phyloP scores from a whole-genome alignment of 2,797 vertebrate species.

The Aulostomus chinensis region DNA sequence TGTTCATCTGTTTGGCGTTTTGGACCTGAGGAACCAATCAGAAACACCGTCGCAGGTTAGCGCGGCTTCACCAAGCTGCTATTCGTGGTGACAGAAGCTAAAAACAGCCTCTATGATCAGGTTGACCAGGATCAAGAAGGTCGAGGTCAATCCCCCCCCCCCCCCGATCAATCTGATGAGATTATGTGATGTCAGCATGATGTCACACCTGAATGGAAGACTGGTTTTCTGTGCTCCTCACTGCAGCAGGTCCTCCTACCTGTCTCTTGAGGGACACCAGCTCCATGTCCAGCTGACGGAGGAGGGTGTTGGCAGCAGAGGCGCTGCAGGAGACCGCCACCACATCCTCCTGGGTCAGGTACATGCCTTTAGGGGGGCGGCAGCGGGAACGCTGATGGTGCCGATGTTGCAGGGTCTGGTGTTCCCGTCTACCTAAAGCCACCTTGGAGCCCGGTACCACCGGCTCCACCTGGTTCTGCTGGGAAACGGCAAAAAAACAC shows the following conservation, averaged over 20 bases:
- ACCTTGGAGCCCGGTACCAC: constrained; percentile 86
- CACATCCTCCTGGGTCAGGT: constrained; percentile 95
- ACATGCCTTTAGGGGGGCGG: constrained; percentile 98
- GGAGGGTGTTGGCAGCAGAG: constrained; percentile 92
- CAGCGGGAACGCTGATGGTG: constrained; percentile 96
- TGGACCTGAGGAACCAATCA: constrained; percentile 85
- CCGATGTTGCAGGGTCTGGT: constrained; percentile 94
- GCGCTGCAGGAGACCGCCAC: constrained; percentile 94
- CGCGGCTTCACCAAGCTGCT: no score
- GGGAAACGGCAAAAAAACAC: background rate
- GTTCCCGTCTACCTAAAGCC: constrained; percentile 90
- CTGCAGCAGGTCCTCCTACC: constrained; percentile 69
- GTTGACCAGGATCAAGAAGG: no score
- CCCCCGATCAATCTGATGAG: no score
- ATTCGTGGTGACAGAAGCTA: no score
- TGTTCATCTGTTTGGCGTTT: constrained; percentile 98
- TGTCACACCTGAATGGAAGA: no score
- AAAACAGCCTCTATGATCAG: no score
- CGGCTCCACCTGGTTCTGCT: constrained; percentile 79
- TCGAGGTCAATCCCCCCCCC: no score
- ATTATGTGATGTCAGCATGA: no score
- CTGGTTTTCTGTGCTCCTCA: background rate
- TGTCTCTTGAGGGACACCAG: constrained; percentile 97
- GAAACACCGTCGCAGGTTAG: no score
- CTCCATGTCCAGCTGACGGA: constrained; percentile 97